A percentile compares a stretch with the other conserved stretches of the same genome.
These are phyloP conservation scores for Columba guinea DNA, from an alignment of 2,797 vertebrate genomes.

Conservation along the genomic window DNA sequence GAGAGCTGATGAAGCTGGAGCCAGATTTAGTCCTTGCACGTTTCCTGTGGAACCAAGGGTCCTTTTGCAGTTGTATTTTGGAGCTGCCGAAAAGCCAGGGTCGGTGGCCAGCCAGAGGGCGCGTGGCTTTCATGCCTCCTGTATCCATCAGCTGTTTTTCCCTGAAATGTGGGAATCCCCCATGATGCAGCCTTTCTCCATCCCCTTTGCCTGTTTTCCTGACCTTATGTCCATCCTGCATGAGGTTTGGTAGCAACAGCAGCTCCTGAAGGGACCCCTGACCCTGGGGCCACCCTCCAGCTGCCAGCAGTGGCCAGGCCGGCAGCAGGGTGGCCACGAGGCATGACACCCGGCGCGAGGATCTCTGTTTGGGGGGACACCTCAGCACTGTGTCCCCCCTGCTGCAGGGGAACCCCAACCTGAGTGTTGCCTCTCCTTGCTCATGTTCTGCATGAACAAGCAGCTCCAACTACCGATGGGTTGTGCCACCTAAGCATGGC, in stretches of 20 bases:
- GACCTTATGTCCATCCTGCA: fast-evolving
- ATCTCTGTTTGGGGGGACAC: background rate
- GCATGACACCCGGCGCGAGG: background rate
- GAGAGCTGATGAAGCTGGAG: background rate
- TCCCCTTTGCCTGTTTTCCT: background rate
- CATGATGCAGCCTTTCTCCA: fast-evolving
- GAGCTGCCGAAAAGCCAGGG: background rate
- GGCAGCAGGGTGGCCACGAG: background rate
- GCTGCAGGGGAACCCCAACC: background rate
- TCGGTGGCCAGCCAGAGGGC: background rate
- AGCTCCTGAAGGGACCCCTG: background rate
- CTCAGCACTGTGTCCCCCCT: background rate
- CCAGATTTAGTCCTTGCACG: background rate
- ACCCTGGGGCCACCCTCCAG: fast-evolving
- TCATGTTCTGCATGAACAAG: fast-evolving
- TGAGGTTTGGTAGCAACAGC: background rate
- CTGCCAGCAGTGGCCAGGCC: background rate
- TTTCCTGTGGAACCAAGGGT: background rate
- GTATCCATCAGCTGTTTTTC: fast-evolving
- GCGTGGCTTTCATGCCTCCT: background rate
- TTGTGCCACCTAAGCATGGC: too few species aligned
- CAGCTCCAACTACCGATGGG: background rate
- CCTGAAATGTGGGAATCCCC: background rate
- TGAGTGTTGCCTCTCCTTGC: background rate
- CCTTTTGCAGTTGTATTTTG: fast-evolving